Percentiles rank a stretch among this genome's conserved stretches.
phyloP scores from a whole-genome alignment of 2,888 invertebrate genomes.

The Trichacis sp. region DNA sequence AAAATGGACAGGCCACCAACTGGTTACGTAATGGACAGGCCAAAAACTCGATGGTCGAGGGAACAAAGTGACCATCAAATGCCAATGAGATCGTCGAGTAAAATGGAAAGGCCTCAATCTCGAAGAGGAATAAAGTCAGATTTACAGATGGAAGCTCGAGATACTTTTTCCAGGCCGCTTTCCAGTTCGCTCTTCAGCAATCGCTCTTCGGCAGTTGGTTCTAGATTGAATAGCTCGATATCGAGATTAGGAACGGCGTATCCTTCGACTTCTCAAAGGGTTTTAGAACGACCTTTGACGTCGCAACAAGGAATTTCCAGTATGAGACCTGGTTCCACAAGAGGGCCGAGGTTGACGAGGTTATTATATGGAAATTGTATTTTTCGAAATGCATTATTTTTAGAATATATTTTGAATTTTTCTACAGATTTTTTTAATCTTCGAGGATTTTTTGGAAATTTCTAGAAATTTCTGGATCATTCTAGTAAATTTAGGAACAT shows the following conservation, averaged over 20 bases:
- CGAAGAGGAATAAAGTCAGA: slow-evolving; percentile 57
- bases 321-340: slow-evolving; percentile 76
- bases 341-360: slow-evolving; percentile 68
- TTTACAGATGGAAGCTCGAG: slow-evolving; percentile 42
- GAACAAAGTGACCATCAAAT: slow-evolving; percentile 23
- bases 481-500: neutral
- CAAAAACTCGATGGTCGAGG: slow-evolving; percentile 49
- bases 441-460: neutral
- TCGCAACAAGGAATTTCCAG: slow-evolving; percentile 85
- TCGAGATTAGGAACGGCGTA: slow-evolving; percentile 52
- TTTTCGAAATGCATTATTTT: too few relatives aligned
- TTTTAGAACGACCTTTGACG: slow-evolving; percentile 82
- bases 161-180: slow-evolving; percentile 54
- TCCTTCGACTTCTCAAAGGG: slow-evolving; percentile 40
- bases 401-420: too few relatives aligned
- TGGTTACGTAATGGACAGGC: slow-evolving; percentile 47
- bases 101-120: slow-evolving; percentile 59
- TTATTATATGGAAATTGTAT: too few relatives aligned
- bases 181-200: slow-evolving; percentile 52
- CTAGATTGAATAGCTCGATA: slow-evolving; percentile 43
- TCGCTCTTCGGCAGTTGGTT: slow-evolving; percentile 47
- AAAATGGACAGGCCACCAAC: slow-evolving; percentile 43
- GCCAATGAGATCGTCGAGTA: slow-evolving; percentile 46
- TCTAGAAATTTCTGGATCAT: neutral
- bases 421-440: too few relatives aligned